Evolutionary conservation across 2,113 vertebrate species (phyloP).

Genomic region (Mystacornis crossleyi): DNA sequence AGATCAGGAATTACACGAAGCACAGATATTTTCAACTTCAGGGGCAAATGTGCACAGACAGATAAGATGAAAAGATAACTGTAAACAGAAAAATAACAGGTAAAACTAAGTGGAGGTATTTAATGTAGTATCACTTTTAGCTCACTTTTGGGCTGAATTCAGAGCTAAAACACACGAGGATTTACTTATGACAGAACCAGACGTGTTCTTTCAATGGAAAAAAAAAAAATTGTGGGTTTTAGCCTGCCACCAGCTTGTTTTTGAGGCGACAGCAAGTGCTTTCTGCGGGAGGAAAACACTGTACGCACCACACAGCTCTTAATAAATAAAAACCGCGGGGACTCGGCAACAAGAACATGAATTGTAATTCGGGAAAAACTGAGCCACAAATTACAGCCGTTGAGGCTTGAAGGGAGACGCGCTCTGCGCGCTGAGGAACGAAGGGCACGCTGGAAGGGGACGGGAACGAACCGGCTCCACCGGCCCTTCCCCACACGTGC

Average conservation of each 20-base stretch:
- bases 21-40: background rate
- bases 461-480: background rate
- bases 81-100: background rate
- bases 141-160: background rate
- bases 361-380: background rate
- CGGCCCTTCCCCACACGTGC: background rate
- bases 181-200: background rate
- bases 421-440: rapidly evolving
- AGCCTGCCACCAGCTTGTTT: background rate
- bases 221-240: rapidly evolving
- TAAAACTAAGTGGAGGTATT: background rate
- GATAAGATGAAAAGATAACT: background rate
- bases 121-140: rapidly evolving
- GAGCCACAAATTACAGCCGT: background rate
- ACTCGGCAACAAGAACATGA: background rate
- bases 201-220: rapidly evolving
- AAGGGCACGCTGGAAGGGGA: rapidly evolving
- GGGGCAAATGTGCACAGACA: rapidly evolving
- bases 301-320: rapidly evolving
- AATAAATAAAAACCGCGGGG: background rate
- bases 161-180: background rate
- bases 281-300: background rate
- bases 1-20: background rate
- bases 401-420: background rate
- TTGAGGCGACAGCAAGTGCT: background rate